phyloP scores from a whole-genome alignment of 2,797 vertebrate species.

The Lutra lutra region DNA sequence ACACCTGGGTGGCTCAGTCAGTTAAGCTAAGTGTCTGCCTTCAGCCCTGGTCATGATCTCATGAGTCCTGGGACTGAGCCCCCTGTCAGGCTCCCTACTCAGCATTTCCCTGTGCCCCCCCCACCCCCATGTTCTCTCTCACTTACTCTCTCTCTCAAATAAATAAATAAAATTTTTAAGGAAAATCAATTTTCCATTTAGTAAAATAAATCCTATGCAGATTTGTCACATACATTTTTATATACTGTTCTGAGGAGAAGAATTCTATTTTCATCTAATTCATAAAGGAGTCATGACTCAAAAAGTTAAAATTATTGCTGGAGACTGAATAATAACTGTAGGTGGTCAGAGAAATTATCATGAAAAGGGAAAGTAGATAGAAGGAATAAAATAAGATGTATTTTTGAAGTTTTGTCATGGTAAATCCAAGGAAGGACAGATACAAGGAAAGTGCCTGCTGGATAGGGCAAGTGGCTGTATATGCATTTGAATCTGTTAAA shows the following conservation, averaged over 20 bases:
- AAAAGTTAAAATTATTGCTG: not conserved
- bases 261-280: conserved; percentile 19
- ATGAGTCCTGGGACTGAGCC: not conserved
- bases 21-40: not conserved
- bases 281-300: conserved; percentile 27
- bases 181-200: not conserved
- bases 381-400: conserved; percentile 1
- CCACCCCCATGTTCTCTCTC: not conserved
- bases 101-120: not conserved
- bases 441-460: not conserved
- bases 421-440: not conserved
- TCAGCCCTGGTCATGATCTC: not conserved
- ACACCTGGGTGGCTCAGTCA: not conserved
- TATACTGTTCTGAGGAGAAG: not conserved
- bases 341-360: not conserved
- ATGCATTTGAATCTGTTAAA: not conserved
- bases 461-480: not conserved
- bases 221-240: not conserved
- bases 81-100: not conserved
- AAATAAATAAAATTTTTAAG: not conserved
- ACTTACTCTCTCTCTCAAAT: not conserved
- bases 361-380: not conserved
- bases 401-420: not conserved
- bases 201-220: not conserved
- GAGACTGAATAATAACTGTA: not conserved